Base-by-base conservation (phyloP, 2,797 vertebrate genomes). In the Tapera naevia region DNA sequence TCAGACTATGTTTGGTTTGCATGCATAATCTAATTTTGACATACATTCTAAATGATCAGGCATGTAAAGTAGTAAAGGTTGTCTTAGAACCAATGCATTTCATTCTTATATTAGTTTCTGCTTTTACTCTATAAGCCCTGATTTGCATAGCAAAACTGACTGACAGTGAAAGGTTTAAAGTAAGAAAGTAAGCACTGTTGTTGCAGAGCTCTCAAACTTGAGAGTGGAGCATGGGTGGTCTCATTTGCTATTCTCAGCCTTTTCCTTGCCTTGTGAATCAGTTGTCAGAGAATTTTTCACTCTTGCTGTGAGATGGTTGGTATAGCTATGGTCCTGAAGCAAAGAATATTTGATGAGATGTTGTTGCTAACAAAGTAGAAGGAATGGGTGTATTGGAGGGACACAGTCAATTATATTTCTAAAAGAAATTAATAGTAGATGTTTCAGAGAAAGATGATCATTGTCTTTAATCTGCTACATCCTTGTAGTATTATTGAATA, bases 81-180 rank as follows among this genome's bases (percentile, higher is more conserved):
- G 43, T 70, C 69, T 81, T 66, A 67, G 67, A 91, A 84, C 5
- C n/a, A 79, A 80, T 33, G n/a, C n/a, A 75, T 70, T 92, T 94
- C 7, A 81, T 88, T 93, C 70, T 70, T 32, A 72, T 88, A 81
- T 89, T 84, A 70, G 66, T 76, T 93, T 88, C 58, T 84, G 15
- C 82, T 91, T 86, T 58, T 90, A 51, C 67, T 91, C 51, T 90
- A 5, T 90, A 86, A 95, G n/a, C 67, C 60, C 78, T 48, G 57
- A 97, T 97, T 96, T 96, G 80, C 95, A 96, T 96, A 94, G 88
- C 79, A 97, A 96, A 94, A 88, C 81, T 74, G 91, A 95, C 66
- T 91, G 87, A 81, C 90, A 93, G 41, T 87, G 75, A 93, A 94
- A 81, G 73, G 85, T 92, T 95, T 89, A 69, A 83, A 95, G 46